Evolutionary conservation across 2,113 vertebrate genomes (phyloP).

Genomic region (Aplodontia rufa): DNA sequence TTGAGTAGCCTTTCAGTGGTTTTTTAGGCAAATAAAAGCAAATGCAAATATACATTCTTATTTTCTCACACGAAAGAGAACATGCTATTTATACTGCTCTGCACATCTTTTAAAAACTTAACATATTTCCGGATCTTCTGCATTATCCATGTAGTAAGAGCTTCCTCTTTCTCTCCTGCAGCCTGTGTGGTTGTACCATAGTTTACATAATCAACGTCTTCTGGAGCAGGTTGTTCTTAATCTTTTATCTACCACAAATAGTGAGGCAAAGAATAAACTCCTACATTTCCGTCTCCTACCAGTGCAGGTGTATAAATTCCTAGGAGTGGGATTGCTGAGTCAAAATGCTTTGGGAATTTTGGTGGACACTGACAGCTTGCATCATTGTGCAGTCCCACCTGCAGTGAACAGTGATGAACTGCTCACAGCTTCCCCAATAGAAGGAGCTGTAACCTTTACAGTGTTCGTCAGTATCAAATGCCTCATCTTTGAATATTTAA

Average conservation of each 20-base stretch:
- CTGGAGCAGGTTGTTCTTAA: background rate
- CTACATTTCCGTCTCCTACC: background rate
- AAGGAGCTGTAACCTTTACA: background rate
- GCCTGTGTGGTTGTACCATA: background rate
- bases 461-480: conserved; percentile 2
- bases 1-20: background rate
- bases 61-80: conserved; percentile 20
- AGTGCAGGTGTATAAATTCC: conserved; percentile 43
- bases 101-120: conserved; percentile 8
- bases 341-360: conserved; percentile 4
- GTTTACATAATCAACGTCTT: background rate
- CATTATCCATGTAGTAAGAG: background rate
- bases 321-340: background rate
- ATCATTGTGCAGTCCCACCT: background rate
- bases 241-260: background rate
- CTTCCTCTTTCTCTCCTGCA: background rate
- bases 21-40: conserved; percentile 53
- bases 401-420: background rate
- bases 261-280: background rate
- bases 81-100: conserved; percentile 25
- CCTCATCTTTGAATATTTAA: conserved; percentile 9
- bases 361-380: background rate
- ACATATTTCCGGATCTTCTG: conserved; percentile 18
- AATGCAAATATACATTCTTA: conserved; percentile 42
- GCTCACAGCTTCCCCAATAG: background rate